Evolutionary conservation across 92 coral and sea anemone species (phyloP).

Genomic region (Porites lobata): DNA sequence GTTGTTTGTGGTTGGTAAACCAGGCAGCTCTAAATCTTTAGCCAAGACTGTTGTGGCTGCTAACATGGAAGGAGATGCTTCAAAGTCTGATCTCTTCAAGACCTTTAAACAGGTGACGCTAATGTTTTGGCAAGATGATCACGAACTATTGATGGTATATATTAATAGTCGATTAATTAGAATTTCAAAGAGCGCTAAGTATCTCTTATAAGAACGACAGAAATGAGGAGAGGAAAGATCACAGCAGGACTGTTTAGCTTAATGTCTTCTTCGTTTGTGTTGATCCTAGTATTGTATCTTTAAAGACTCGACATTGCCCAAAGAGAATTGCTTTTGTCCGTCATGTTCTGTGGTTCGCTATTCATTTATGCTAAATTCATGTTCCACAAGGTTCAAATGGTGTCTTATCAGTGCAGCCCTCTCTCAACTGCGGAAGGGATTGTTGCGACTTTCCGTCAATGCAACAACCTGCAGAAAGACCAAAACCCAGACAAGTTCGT

Average conservation of each 20-base stretch:
- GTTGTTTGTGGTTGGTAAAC: constrained; percentile 94
- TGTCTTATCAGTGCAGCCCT: constrained; percentile 84
- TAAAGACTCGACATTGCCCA: too few species aligned
- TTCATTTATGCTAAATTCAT: background rate
- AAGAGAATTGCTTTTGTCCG: too few species aligned
- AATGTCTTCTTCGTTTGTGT: background rate
- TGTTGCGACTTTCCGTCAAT: constrained; percentile 70
- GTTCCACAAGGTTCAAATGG: constrained; percentile 75
- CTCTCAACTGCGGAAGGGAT: constrained; percentile 84
- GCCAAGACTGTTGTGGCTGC: constrained; percentile 89
- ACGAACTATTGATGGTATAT: too few species aligned
- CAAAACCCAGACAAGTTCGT: constrained; percentile 75
- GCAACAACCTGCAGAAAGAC: constrained; percentile 75
- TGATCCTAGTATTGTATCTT: too few species aligned
- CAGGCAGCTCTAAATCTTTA: constrained; percentile 92
- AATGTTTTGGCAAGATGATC: background rate
- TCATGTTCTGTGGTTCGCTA: background rate
- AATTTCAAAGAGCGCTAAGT: background rate
- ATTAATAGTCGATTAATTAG: too few species aligned
- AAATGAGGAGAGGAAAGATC: background rate
- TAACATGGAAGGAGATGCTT: constrained; percentile 81
- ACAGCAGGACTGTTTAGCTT: background rate
- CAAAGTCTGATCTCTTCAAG: constrained; percentile 67
- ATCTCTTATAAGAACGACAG: background rate
- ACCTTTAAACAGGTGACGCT: constrained; percentile 69